Base-by-base conservation (phyloP, 1,140 invertebrate species). In the Bradysia coprophila region DNA sequence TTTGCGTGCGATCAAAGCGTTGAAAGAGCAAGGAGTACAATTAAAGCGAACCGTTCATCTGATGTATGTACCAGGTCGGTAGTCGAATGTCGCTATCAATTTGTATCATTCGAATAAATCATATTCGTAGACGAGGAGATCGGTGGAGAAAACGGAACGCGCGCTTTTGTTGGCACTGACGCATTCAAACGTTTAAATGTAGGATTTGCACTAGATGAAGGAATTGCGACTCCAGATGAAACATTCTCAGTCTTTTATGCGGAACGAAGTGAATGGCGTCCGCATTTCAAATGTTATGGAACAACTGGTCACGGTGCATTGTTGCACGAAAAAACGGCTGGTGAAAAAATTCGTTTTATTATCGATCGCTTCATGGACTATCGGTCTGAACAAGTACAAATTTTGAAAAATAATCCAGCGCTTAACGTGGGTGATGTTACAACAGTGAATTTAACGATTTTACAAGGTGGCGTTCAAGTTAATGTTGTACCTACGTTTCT, bases 401-500 rank as follows among this genome's bases (percentile, higher is more conserved):
- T 72, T 49, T 55, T 91, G 23, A 63, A 71, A 8, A 58, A 59
- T n/a, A 65, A 81, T 55, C 61, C 71, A 4, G 63, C 70, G 42
- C 49, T 77, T 6, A 76, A 43, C 68, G 63, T 4, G 21, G 84
- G 85, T 13, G 78, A 89, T 62, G 80, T 91, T 1, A 84, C 81
- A 1, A 78, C 83, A 5, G 57, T 90, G 0, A 93, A 93, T 66
- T 62, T 91, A 40, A 92, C 84, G 0, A 74, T 75, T 61, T 44
- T 90, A 63, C 61, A 45, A 69, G 88, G 88, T 46, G 89, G 89
- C 23, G 72, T 89, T 2, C 87, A 91, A 58, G 61, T 69, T 9
- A 95, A 95, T 59, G 85, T 94, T 2, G 68, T 93, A 34, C 90
- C 90, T 2, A 71, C 76, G 40, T 72, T 83, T 51, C 57, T 92